These are phyloP conservation scores for Ptychochromis oligacanthus DNA, from an alignment of 2,113 vertebrate species.

Conservation along the genomic window DNA sequence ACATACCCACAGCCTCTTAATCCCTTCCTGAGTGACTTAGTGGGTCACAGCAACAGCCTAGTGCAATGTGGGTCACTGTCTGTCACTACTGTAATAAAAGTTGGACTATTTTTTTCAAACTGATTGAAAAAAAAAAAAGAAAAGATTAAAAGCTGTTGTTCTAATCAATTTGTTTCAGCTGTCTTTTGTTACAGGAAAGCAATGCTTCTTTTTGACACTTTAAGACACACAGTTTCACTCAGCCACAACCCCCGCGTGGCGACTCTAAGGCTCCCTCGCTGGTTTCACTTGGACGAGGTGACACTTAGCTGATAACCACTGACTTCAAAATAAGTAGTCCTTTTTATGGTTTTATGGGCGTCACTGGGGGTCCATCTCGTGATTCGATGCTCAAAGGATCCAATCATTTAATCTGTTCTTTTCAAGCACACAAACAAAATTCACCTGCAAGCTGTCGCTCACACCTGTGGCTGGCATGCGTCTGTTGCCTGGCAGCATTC, in stretches of 20 bases:
- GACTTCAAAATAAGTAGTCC: background rate
- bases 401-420: background rate
- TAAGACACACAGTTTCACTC: background rate
- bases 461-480: background rate
- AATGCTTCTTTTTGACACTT: background rate
- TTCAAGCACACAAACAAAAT: background rate
- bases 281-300: background rate
- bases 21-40: conserved; percentile 47
- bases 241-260: background rate
- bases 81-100: conserved; percentile 12
- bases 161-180: background rate
- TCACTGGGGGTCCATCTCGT: too few relatives aligned
- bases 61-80: conserved; percentile 55
- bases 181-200: background rate
- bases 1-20: conserved; percentile 31
- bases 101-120: background rate
- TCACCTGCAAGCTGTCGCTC: too few relatives aligned
- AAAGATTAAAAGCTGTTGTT: background rate
- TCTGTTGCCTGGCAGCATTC: conserved; percentile 1
- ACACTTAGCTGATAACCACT: background rate
- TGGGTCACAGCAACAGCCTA: conserved; percentile 44
- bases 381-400: background rate
- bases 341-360: background rate
- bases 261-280: background rate
- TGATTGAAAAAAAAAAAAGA: background rate